Conservation (phyloP, 2,113 vertebrate genomes). For the Pao palembangensis region DNA sequence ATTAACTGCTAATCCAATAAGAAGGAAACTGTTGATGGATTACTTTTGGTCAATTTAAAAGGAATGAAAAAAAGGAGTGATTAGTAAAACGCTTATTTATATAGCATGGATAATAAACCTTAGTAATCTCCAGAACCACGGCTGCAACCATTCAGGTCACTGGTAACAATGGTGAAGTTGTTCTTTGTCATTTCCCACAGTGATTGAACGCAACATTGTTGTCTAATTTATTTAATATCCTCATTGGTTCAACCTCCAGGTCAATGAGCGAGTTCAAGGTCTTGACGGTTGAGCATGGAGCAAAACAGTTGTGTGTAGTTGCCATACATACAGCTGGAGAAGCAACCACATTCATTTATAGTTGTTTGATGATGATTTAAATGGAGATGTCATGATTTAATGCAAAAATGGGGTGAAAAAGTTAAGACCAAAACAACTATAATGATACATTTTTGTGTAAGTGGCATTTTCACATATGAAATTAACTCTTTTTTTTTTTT, state of each 20-base stretch:
- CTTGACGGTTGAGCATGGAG: too few relatives aligned
- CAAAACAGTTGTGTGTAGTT: too few relatives aligned
- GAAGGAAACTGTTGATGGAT: constrained; percentile 19
- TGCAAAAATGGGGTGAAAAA: neutral
- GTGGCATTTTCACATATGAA: neutral
- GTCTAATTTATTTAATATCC: too few relatives aligned
- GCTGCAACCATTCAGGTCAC: constrained; percentile 15
- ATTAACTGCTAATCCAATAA: constrained; percentile 37
- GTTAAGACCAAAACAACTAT: neutral
- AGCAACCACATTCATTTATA: neutral
- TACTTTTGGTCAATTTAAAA: constrained; percentile 16
- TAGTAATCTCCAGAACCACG: constrained; percentile 7
- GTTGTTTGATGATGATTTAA: constrained; percentile 3
- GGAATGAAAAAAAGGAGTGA: too few relatives aligned
- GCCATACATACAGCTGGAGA: too few relatives aligned
- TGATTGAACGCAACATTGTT: too few relatives aligned
- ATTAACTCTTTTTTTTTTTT: too few relatives aligned
- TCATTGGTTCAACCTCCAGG: too few relatives aligned
- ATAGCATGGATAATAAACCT: constrained; percentile 24
- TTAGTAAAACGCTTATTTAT: constrained; percentile 2
- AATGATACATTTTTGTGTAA: neutral
- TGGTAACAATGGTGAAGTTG: constrained; percentile 26
- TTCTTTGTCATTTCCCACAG: too few relatives aligned
- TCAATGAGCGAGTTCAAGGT: too few relatives aligned
- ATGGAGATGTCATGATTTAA: too few relatives aligned